phyloP scores from a whole-genome alignment of 2,888 invertebrate genomes.

The Ichneumoninae sp. region DNA sequence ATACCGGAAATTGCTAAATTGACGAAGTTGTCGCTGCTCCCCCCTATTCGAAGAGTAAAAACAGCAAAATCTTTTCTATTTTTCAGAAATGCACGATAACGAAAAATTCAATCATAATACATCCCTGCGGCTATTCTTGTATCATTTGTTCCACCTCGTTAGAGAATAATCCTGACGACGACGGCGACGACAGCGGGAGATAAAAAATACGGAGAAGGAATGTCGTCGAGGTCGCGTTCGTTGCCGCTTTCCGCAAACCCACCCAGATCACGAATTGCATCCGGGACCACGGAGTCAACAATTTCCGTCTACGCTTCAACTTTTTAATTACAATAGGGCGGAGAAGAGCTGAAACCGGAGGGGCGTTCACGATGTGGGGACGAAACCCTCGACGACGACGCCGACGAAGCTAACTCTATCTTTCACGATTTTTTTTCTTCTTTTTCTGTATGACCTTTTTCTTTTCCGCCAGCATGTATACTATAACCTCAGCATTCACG shows the following conservation, averaged over 20 bases:
- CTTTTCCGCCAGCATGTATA: constrained; percentile 5
- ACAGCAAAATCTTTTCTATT: neutral
- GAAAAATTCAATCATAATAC: constrained; percentile 8
- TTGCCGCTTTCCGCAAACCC: constrained; percentile 18
- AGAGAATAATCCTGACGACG: constrained; percentile 43
- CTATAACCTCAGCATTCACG: constrained; percentile 31
- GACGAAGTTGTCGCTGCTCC: neutral
- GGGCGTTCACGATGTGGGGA: constrained; percentile 37
- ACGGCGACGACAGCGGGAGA: constrained; percentile 5
- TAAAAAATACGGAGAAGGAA: constrained; percentile 38
- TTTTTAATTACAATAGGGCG: constrained; percentile 70
- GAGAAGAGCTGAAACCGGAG: constrained; percentile 42
- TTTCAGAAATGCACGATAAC: neutral
- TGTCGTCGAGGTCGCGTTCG: constrained; percentile 22
- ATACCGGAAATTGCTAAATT: neutral
- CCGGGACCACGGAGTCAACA: constrained; percentile 64
- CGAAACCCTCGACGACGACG: constrained; percentile 39
- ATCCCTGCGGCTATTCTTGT: constrained; percentile 12
- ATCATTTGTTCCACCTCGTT: constrained; percentile 50
- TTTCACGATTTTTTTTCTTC: constrained; percentile 15
- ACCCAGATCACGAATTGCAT: constrained; percentile 64
- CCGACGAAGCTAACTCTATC: constrained; percentile 39
- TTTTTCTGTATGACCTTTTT: constrained; percentile 16
- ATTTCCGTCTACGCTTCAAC: constrained; percentile 69
- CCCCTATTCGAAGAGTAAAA: too few relatives aligned